Conservation (phyloP, 2,888 invertebrate genomes). For the Melinaea marsaeus region DNA sequence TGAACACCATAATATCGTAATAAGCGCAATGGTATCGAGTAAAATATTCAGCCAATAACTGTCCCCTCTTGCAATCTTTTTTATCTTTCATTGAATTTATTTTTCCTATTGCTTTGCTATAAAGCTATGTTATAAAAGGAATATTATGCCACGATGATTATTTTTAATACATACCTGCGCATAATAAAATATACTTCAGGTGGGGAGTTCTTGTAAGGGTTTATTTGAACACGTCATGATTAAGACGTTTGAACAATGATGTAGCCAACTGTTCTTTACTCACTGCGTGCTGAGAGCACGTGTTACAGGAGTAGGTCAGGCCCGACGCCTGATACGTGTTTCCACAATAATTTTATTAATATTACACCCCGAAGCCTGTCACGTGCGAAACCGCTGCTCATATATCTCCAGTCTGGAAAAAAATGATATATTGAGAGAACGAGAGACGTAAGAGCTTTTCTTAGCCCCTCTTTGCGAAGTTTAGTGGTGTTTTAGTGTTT, state of each 20-base stretch:
- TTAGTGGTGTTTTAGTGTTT: slow-evolving; percentile 66
- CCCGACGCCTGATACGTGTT: slow-evolving; percentile 56
- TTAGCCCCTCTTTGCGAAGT: slow-evolving; percentile 58
- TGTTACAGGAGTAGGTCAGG: slow-evolving; percentile 56
- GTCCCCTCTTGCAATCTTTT: background rate
- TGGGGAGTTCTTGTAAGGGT: slow-evolving; percentile 16
- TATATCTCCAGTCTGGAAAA: slow-evolving; percentile 69
- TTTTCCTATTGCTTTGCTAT: background rate
- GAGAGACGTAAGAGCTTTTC: slow-evolving; percentile 67
- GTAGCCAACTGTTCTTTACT: slow-evolving; percentile 35
- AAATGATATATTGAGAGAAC: slow-evolving; percentile 76
- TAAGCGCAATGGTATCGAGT: slow-evolving; percentile 14
- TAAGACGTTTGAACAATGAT: slow-evolving; percentile 34
- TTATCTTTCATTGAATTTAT: slow-evolving; percentile 2
- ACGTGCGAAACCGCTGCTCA: slow-evolving; percentile 70
- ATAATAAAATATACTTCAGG: slow-evolving; percentile 14
- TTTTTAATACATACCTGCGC: slow-evolving; percentile 1
- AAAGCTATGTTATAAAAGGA: background rate
- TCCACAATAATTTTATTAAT: slow-evolving; percentile 77
- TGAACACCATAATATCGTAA: slow-evolving; percentile 37
- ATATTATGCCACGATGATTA: background rate
- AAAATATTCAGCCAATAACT: slow-evolving; percentile 6
- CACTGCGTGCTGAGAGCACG: slow-evolving; percentile 32
- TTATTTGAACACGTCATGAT: slow-evolving; percentile 29
- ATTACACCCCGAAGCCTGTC: slow-evolving; percentile 73